Evolutionary conservation across 1,140 invertebrate species (phyloP), one percentile per base, ranked within the genome.

Genomic region (Drosophila ananassae): DNA sequence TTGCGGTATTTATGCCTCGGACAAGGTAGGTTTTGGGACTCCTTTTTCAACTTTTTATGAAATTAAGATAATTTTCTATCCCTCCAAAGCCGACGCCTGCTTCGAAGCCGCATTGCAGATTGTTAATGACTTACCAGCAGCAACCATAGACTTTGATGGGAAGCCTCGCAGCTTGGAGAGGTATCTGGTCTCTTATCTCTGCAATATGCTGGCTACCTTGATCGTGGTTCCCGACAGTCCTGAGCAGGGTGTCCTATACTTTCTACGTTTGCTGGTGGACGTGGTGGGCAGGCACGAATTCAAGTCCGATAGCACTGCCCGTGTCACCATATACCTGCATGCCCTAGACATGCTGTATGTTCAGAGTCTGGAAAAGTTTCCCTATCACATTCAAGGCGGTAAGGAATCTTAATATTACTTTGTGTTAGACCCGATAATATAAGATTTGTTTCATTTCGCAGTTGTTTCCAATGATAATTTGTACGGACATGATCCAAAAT

Each of bases 401-500:
- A 56, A 68, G n/a, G 24, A 0, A 22, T 8, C 13, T 17, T 17
- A 17, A 1, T 25, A 1, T 2, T 17, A 6, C 2, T 28, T 28
- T 28, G 2, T 13, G 51, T 3, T 13, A 22, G 12, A 13, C 7
- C 5, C 3, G 22, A 41, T 22, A 22, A 25, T 1, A 6, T 12
- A 47, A 44, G 13, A 5, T 44, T 2, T 3, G 3, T 39, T 28
- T 37, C 46, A 46, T 46, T 47, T 10, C 8, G 2, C 41, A 91
- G 97, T 99, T 54, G 96, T 98, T 90, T 98, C 98, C 2, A 99
- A 99, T 92, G 98, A 99, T 92, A 94, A 95, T 51, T 92, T 99
- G n/a, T 99, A 99, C 92, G 98, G 97, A 2, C 95, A 95, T 41
- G 97, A 98, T 93, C 94, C 95, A 25, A 96, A 98, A 92, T 99